Percentiles rank a stretch among this genome's conserved stretches.
Conservation (phyloP, 2,113 vertebrate species). For the Scortum barcoo region DNA sequence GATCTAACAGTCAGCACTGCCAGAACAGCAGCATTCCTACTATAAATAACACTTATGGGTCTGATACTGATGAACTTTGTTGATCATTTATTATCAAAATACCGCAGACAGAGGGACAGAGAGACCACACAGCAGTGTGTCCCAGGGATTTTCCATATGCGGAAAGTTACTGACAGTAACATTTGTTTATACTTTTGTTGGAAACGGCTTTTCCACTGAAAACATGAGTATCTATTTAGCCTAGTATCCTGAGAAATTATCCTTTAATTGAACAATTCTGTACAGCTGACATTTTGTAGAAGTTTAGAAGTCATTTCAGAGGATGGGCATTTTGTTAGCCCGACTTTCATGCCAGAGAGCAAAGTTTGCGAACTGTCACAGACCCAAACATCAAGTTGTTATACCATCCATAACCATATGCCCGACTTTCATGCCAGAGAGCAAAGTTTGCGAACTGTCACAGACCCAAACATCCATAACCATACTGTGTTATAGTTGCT, state of each 20-base stretch:
- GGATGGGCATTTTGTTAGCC: background rate
- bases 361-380: background rate
- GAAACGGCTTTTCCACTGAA: slow-evolving; percentile 16
- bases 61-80: slow-evolving; percentile 16
- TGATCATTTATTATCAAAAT: slow-evolving; percentile 40
- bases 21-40: slow-evolving; percentile 23
- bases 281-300: background rate
- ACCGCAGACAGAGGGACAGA: slow-evolving; percentile 5
- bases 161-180: slow-evolving; percentile 1
- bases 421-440: background rate
- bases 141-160: slow-evolving; percentile 38
- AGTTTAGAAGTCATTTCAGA: background rate
- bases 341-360: background rate
- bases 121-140: background rate
- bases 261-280: background rate
- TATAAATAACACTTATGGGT: slow-evolving; percentile 51
- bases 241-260: background rate
- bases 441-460: background rate
- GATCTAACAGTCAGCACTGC: slow-evolving; percentile 12
- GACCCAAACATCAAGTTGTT: no score
- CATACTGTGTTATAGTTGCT: background rate
- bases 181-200: slow-evolving; percentile 42
- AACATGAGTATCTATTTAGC: background rate
- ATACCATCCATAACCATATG: no score
- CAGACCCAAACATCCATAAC: no score